Base-by-base conservation (phyloP, 1,140 invertebrate species). In the Aphis craccivora region DNA sequence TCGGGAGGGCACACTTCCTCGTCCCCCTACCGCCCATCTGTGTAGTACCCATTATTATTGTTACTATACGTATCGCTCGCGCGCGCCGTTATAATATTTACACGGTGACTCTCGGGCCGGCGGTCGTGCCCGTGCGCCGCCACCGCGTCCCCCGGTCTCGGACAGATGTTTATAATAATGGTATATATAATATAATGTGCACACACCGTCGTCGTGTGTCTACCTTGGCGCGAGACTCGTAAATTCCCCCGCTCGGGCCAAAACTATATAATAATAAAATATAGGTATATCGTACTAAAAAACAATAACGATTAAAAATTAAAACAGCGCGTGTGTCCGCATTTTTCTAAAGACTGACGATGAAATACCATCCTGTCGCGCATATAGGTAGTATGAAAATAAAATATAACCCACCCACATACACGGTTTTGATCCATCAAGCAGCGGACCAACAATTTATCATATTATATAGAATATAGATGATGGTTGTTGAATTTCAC, bases 1-100 rank as follows among this genome's bases (percentile, higher is more conserved):
- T 35, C 23, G 51, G 83, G 25, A 35, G 91, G 91, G 91, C 91
- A 92, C 91, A 48, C 91, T 92, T 92, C 91, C 91, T 45, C 91
- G 45, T 92, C 45, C 22, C 6, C 53, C 35, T 11, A n/a, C 30
- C 40, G 43, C n/a, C 18, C 40, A 20, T 20, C 30, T 25, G 48
- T 48, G 43, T 30, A 45, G 86, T 88, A 88, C 86, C 43, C 60
- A 76, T 76, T 76, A 86, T 45, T 86, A 45, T 86, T 45, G 84
- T 43, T 40, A 45, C 37, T 18, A 11, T 22, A 48, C 48, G 48
- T 43, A 40, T 30, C 25, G 9, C 48, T 37, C 88, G 88, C 87
- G 87, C 88, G 89, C 89, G 55, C 90, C 90, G 55, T 60, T 18
- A 8, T 40, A 43, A 60, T 81, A 37, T 92, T 53, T 84, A 51